Evolutionary conservation across 2,113 vertebrate species (phyloP).

Genomic region (Serilophus lunatus): DNA sequence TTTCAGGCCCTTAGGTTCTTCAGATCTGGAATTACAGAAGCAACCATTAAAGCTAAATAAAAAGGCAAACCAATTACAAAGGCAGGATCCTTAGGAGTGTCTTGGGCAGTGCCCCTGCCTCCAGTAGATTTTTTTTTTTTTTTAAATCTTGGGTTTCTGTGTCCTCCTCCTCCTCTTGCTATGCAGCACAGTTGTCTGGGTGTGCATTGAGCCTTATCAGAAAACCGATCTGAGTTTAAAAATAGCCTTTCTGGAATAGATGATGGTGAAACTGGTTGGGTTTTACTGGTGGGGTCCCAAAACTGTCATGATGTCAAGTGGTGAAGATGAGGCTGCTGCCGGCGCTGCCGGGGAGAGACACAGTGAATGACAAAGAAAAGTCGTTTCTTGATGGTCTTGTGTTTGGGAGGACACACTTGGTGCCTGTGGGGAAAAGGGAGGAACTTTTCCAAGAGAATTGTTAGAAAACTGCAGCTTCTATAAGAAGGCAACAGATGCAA

Average conservation of each 20-base stretch:
- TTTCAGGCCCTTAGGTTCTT: neutral
- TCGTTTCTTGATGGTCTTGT: neutral
- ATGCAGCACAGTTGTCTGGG: neutral
- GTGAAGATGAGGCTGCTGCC: neutral
- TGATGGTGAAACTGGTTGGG: neutral
- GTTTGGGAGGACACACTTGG: neutral
- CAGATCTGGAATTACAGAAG: neutral
- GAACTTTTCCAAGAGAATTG: neutral
- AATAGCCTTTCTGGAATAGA: neutral
- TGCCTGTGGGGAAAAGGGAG: neutral
- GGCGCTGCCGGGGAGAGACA: no score
- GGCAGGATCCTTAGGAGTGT: neutral
- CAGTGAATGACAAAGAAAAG: neutral
- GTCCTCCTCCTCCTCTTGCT: neutral
- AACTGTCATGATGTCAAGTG: neutral
- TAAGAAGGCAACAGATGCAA: neutral
- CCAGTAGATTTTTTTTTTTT: neutral
- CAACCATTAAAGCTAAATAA: neutral
- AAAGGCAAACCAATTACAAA: neutral
- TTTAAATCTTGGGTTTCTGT: neutral
- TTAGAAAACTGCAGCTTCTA: neutral
- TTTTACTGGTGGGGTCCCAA: neutral
- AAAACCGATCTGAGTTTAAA: neutral
- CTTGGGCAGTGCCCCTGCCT: neutral
- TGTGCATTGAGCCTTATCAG: neutral